A percentile compares a stretch with the other conserved stretches of the same genome.
Conservation (phyloP, 2,888 invertebrate species). For the Drosophila putrida region DNA sequence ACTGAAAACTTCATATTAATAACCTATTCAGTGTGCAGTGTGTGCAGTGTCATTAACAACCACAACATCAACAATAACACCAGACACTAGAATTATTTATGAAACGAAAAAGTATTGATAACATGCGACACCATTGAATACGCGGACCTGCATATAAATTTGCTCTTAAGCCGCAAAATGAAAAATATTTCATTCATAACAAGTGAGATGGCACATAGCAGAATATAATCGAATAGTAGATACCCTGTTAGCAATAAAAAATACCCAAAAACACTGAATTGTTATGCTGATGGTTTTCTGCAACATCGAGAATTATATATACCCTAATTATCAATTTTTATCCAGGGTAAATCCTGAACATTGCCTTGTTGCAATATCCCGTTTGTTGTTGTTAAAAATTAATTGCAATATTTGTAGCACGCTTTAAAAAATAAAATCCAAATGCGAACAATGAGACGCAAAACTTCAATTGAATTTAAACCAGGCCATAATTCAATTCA, state of each 20-base stretch:
- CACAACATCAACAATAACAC: constrained; percentile 1
- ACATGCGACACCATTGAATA: constrained; percentile 16
- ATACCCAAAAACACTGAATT: neutral
- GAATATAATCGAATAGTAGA: neutral
- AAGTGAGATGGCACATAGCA: neutral
- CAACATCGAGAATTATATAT: neutral
- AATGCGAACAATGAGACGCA: constrained; percentile 46
- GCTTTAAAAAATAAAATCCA: constrained; percentile 19
- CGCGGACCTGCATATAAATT: constrained; percentile 50
- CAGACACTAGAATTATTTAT: constrained; percentile 11
- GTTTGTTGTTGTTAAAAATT: constrained; percentile 59
- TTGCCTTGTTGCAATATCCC: neutral
- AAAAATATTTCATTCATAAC: constrained; percentile 56
- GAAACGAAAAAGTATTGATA: constrained; percentile 9
- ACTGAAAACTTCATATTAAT: neutral
- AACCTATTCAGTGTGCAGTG: neutral
- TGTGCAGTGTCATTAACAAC: constrained; percentile 9
- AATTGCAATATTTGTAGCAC: constrained; percentile 58
- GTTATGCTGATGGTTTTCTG: neutral
- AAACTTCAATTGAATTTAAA: constrained; percentile 68
- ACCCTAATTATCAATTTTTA: neutral
- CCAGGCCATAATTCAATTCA: constrained; percentile 61
- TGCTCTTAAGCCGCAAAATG: constrained; percentile 62
- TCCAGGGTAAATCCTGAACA: neutral
- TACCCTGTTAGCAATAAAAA: neutral